Percentiles rank a stretch among this genome's conserved stretches.
phyloP scores from a whole-genome alignment of 1,140 invertebrate species.

The Bombus balteatus region DNA sequence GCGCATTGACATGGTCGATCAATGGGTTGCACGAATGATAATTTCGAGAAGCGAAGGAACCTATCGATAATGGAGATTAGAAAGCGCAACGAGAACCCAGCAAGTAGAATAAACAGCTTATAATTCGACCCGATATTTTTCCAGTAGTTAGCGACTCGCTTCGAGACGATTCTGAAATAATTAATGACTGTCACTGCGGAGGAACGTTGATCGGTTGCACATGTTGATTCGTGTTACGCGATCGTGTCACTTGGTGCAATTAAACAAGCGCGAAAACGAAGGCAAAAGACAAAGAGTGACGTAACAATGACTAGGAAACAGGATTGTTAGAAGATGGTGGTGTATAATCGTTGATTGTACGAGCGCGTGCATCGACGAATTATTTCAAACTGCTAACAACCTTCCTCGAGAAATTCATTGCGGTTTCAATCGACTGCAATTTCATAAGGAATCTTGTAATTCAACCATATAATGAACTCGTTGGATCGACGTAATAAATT shows the following conservation, averaged over 20 bases:
- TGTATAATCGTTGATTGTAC: too few species aligned
- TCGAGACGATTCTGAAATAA: neutral
- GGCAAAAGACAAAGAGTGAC: neutral
- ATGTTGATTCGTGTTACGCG: conserved; percentile 24
- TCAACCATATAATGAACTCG: neutral
- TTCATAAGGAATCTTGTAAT: conserved; percentile 37
- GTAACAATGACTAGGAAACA: neutral
- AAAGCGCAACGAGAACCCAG: too few species aligned
- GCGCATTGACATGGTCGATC: too few species aligned
- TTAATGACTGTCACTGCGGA: neutral
- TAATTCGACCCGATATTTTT: too few species aligned
- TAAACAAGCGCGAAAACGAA: conserved; percentile 24
- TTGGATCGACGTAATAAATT: neutral
- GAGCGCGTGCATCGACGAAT: conserved; percentile 7
- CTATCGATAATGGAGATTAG: too few species aligned
- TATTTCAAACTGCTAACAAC: neutral
- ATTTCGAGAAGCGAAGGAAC: neutral
- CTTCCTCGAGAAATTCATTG: conserved; percentile 4
- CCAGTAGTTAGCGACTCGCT: neutral
- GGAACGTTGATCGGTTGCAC: neutral
- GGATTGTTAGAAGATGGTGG: neutral
- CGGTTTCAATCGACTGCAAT: conserved; percentile 39
- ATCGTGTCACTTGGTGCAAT: neutral
- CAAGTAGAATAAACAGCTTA: too few species aligned
- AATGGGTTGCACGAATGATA: neutral